These are phyloP conservation scores for Brachionus sp. DNA, from an alignment of 1,140 invertebrate species.

Conservation along the genomic window DNA sequence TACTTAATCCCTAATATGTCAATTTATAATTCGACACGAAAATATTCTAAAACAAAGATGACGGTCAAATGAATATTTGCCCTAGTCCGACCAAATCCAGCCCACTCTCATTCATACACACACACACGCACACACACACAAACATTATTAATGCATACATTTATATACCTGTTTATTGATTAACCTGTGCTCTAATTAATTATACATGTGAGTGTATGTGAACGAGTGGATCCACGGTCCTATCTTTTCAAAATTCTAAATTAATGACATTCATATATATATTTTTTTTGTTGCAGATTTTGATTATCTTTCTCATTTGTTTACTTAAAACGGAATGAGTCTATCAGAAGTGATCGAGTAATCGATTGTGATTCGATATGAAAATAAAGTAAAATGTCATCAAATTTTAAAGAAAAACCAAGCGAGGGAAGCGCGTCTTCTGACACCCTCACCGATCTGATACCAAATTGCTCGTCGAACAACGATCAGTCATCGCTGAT, in stretches of 20 bases:
- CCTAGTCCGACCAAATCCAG: not conserved
- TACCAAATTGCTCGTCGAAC: not conserved
- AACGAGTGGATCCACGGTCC: not conserved
- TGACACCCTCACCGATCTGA: not conserved
- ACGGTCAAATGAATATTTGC: not conserved
- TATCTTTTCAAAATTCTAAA: not conserved
- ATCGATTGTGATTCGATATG: not conserved
- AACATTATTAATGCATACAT: not conserved
- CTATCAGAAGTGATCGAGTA: not conserved
- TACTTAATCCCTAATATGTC: not conserved
- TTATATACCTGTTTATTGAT: not conserved
- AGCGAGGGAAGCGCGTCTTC: not conserved
- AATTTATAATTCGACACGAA: not conserved
- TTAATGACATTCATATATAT: not conserved
- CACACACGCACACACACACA: not conserved
- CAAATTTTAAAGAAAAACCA: not conserved
- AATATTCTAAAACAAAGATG: not conserved
- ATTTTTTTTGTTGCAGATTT: not conserved
- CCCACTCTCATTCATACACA: not conserved
- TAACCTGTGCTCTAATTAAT: slow-evolving; percentile 1
- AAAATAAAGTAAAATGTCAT: not conserved
- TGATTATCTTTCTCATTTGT: not conserved
- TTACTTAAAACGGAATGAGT: not conserved
- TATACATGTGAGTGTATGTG: not conserved
- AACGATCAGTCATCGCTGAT: not conserved